Evolutionary conservation across 2,113 vertebrate species (phyloP).

Genomic region (Antennarius striatus): DNA sequence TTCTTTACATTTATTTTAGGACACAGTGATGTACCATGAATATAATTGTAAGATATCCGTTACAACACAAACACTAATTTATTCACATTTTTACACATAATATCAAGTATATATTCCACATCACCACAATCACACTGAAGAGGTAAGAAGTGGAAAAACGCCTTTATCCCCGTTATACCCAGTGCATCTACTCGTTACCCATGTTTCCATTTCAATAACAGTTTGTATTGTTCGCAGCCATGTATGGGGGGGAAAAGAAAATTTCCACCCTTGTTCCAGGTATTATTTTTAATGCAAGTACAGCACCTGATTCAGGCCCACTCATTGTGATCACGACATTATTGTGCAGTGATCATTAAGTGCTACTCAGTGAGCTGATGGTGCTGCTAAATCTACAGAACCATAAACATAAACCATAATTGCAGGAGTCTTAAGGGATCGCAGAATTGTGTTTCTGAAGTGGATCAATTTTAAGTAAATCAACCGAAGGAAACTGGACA

Average conservation of each 20-base stretch:
- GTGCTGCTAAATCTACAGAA: neutral
- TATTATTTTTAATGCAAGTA: conserved; percentile 23
- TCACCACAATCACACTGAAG: conserved; percentile 59
- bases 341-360: conserved; percentile 2
- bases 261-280: conserved; percentile 32
- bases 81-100: conserved; percentile 56
- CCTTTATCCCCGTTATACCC: conserved; percentile 24
- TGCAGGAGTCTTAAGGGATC: neutral
- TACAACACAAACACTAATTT: conserved; percentile 54
- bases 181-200: conserved; percentile 51
- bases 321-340: conserved; percentile 24
- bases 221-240: conserved; percentile 19
- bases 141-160: conserved; percentile 57
- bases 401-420: neutral
- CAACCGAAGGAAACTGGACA: neutral
- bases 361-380: conserved; percentile 14
- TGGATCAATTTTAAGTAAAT: conserved; percentile 17
- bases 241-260: neutral
- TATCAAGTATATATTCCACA: conserved; percentile 59
- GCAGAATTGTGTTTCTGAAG: neutral
- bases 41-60: conserved; percentile 43
- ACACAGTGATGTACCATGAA: conserved; percentile 36
- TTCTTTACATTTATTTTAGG: conserved; percentile 57
- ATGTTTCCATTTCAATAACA: conserved; percentile 42
- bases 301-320: conserved; percentile 25